Conservation (phyloP, 1,140 invertebrate species). For the Cylas formicarius region DNA sequence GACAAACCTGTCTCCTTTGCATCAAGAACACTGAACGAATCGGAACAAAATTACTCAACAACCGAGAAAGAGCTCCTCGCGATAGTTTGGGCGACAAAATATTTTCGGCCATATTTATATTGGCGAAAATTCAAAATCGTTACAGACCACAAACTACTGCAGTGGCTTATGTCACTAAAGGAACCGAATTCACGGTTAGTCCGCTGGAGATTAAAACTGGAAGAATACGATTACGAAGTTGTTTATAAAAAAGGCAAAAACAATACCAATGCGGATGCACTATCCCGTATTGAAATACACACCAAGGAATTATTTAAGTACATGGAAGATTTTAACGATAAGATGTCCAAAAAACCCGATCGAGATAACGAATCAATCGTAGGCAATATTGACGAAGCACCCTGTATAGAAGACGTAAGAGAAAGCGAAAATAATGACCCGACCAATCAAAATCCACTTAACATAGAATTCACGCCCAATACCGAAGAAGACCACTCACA, state of each 20-base stretch:
- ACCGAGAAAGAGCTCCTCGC: slow-evolving; percentile 5
- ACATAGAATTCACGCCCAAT: too few species aligned
- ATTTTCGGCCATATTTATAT: slow-evolving; percentile 12
- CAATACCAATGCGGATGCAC: slow-evolving; percentile 15
- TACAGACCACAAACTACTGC: slow-evolving; percentile 14
- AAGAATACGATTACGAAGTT: slow-evolving; percentile 13
- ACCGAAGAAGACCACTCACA: too few species aligned
- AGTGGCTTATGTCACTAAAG: slow-evolving; percentile 14
- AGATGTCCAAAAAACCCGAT: too few species aligned
- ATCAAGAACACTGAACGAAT: slow-evolving; percentile 12
- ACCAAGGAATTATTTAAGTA: too few species aligned
- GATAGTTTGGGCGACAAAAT: slow-evolving; percentile 7
- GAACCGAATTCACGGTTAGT: slow-evolving; percentile 11
- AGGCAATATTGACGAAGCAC: too few species aligned
- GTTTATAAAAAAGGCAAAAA: slow-evolving; percentile 12
- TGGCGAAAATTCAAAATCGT: slow-evolving; percentile 10
- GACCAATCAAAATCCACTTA: too few species aligned
- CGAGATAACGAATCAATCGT: too few species aligned
- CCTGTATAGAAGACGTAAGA: too few species aligned
- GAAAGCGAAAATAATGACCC: too few species aligned
- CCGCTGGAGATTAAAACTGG: slow-evolving; percentile 15
- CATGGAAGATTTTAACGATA: too few species aligned
- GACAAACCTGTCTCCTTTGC: slow-evolving; percentile 20
- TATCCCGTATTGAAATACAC: slow-evolving; percentile 14
- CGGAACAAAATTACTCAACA: slow-evolving; percentile 10